Evolutionary conservation across 2,797 vertebrate species (phyloP), one percentile per base, ranked within the genome.

Genomic region (Peromyscus eremicus): DNA sequence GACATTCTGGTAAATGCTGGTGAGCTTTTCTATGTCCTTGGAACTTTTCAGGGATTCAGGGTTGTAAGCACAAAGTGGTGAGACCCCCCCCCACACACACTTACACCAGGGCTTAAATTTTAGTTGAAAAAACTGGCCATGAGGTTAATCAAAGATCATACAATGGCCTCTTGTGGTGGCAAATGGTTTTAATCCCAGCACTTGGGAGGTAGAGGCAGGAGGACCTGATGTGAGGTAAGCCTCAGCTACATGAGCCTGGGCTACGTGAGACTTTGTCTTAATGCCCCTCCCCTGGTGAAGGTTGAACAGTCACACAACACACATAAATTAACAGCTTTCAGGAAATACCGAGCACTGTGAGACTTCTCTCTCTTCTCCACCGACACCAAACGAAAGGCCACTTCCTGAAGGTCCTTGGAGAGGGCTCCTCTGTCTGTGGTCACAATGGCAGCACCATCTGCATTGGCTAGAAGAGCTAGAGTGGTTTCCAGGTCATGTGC

Each of bases 151-250:
- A 66, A 85, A 85, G 32, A 49, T n/a, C 6, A 3, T 25, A 68
- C 0, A 0, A 6, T 12, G 14, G 19, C 12, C n/a, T n/a, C 32
- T n/a, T 70, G 12, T 2, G 17, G 6, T 23, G 62, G 64, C 17
- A 85, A 34, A 68, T 21, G 11, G 19, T 49, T 52, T 10, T 52
- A 11, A 52, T 52, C 49, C 49, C 49, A 52, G 49, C 49, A 52
- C 49, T 52, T 52, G 49, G 49, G 49, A 52, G 49, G 49, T 13
- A 52, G 49, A 52, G 49, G 49, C 12, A 13, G 49, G 49, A 52
- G 29, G 43, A 49, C 25, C 43, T 70, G 64, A 49, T 52, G 17
- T 52, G 64, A 52, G 83, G 64, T 46, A 19, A 84, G 4, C 32
- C 66, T 86, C 34, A 86, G 32, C 46, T n/a, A 25, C 43, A 68